Evolutionary conservation across 2,113 vertebrate genomes (phyloP), one percentile per base, ranked within the genome.

Genomic region (Sinocyclocheilus anophthalmus): DNA sequence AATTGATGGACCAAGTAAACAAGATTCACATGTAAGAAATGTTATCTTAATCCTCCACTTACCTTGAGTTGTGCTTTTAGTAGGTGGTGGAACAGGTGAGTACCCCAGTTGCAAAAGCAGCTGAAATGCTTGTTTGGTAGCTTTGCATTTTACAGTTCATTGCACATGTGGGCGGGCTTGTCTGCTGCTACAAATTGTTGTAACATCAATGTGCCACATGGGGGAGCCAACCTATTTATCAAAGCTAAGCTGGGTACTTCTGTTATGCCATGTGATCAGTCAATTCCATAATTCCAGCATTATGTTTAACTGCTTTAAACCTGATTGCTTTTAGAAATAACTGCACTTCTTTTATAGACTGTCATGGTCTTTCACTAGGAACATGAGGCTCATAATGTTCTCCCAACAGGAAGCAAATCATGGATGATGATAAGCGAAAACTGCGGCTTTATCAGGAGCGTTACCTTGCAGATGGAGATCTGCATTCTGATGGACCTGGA

Each of bases 11-110:
- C 81, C 97, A 99, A 90, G 92, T 99, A 86, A 97, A 99, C 92
- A 99, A 96, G 92, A 96, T 99, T 87, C 97, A 99, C 92, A 98
- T 97, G 98, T 99, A 86, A 96, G 97, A 91, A 79, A 79, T 8
- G 13, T 11, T 20, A 2, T 26, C 42, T 30, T 37, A 16, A 53
- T 20, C 18, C 2, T 22, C 18, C 7, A 10, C 7, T 39, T 39
- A 42, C 42, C 2, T 11, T 55, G 13, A 5, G 14, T 67, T 73
- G 33, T 12, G 22, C 3, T 84, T 59, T 18, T 1, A 22, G 4
- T 16, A 37, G 5, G 3, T 50, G 57, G 4, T 77, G 39, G 45
- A 69, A 83, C 76, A 13, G 53, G 9, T 3, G 1, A 57, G 53
- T 37, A 37, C 9, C 7, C 42, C 8, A 45, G 9, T 59, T 78